Evolutionary conservation across 1,140 invertebrate genomes (phyloP), one percentile per base, ranked within the genome.

Genomic region (Hesperophylax magnus): DNA sequence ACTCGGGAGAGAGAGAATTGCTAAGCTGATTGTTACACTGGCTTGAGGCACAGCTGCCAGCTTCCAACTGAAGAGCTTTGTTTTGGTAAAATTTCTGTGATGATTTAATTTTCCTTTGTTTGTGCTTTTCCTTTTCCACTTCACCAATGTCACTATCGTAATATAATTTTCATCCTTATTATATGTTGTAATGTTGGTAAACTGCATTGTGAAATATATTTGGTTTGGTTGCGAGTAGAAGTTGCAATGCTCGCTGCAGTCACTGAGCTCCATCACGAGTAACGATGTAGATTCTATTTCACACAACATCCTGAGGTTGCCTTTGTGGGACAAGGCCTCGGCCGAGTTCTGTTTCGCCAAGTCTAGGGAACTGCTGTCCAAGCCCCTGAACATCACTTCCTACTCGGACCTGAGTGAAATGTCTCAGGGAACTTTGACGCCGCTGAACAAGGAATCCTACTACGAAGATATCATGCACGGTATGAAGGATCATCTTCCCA

Each of bases 281-380:
- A 80, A 80, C 47, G 79, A 80, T 67, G 18, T 80, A 22, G 79
- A 80, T 54, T 76, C 61, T 6, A 31, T 87, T 47, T 74, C 69
- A 20, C 87, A 89, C n/a, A 78, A 78, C 31, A 74, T 79, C 52
- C 85, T 89, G 67, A 85, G 93, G 79, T 87, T 94, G 27, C 93
- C 93, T 3, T 86, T 94, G 2, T 95, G 94, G 92, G 93, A 94
- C 85, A 93, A 93, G 86, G 93, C 93, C 7, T 93, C 93, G 7
- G 93, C 93, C 0, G 94, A 95, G 86, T 94, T 94, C 84, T 94
- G 93, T 85, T 94, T 95, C 81, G 93, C 94, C 5, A 93, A 94
- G 82, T 94, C 93, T 0, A 90, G 93, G 2, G 93, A 94, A 86
- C 86, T 94, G 1, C 86, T 94, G 0, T 92, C 92, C 0, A 92